Conservation (phyloP, 2,113 vertebrate genomes). For the Grus americana region DNA sequence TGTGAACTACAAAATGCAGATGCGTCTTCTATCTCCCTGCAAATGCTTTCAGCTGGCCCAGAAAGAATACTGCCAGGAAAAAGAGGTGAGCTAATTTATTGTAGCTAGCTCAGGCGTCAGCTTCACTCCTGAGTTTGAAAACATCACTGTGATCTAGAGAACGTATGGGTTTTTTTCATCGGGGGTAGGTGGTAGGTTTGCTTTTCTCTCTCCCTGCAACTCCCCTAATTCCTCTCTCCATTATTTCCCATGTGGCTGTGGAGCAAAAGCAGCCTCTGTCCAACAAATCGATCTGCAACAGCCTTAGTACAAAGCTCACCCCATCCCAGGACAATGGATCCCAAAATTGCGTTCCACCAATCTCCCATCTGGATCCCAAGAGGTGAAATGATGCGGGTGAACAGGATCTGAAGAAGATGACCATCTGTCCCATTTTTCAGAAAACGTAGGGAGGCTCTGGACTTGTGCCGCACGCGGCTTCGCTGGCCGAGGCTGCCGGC, state of each 20-base stretch:
- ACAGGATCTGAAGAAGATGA: background rate
- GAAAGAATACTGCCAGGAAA: background rate
- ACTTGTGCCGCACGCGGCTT: background rate
- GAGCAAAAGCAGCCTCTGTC: background rate
- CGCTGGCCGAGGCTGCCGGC: too few relatives aligned
- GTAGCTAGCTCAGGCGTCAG: background rate
- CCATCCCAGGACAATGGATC: background rate
- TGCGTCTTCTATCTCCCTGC: background rate
- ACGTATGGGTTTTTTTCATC: too few relatives aligned
- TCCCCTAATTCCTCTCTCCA: background rate
- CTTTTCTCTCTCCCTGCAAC: background rate
- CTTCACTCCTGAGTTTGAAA: background rate
- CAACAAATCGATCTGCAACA: background rate
- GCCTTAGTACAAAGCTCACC: background rate
- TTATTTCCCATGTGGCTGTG: background rate
- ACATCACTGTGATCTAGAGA: background rate
- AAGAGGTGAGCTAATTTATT: background rate
- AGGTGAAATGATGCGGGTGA: background rate
- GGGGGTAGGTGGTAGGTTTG: background rate
- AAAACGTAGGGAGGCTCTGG: background rate
- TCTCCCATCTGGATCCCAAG: background rate
- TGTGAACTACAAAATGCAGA: background rate
- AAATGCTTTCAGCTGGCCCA: background rate
- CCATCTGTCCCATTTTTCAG: background rate
- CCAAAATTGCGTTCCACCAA: background rate